Evolutionary conservation across 2,888 invertebrate species (phyloP).

Genomic region (Oscheius sp.): DNA sequence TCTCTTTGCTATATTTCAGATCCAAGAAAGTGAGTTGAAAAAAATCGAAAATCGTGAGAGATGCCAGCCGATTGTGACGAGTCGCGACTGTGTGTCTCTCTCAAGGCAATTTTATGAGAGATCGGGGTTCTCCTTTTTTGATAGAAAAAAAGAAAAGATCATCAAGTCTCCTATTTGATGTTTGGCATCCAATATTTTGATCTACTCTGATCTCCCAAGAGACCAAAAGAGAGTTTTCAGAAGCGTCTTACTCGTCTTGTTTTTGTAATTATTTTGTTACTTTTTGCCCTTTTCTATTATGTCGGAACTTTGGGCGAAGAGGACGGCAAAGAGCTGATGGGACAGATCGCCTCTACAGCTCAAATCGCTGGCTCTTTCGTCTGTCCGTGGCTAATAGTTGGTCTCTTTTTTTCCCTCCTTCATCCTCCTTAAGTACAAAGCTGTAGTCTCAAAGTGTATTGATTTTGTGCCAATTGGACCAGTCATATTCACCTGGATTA

Average conservation of each 20-base stretch:
- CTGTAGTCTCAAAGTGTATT: conserved; percentile 60
- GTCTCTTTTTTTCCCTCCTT: conserved; percentile 25
- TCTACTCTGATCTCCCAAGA: too few relatives aligned
- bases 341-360: conserved; percentile 62
- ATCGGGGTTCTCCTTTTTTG: too few relatives aligned
- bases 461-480: conserved; percentile 68
- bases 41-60: too few relatives aligned
- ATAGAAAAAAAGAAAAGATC: too few relatives aligned
- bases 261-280: conserved; percentile 32
- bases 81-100: too few relatives aligned
- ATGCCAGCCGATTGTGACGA: too few relatives aligned
- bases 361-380: conserved; percentile 69
- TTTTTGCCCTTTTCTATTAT: conserved; percentile 57
- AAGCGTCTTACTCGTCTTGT: conserved; percentile 54
- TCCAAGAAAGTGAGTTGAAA: conserved; percentile 60
- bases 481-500: conserved; percentile 68
- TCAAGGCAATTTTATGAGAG: too few relatives aligned
- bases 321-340: conserved; percentile 60
- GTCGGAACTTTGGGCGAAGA: conserved; percentile 52
- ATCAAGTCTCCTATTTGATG: too few relatives aligned
- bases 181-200: too few relatives aligned
- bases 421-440: conserved; percentile 58
- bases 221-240: too few relatives aligned
- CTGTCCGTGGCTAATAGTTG: conserved; percentile 67
- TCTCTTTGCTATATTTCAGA: conserved; percentile 59